A percentile compares a stretch with the other conserved stretches of the same genome.
phyloP scores from a whole-genome alignment of 53 echinoderm and acorn worm species.

The Astropecten irregularis region DNA sequence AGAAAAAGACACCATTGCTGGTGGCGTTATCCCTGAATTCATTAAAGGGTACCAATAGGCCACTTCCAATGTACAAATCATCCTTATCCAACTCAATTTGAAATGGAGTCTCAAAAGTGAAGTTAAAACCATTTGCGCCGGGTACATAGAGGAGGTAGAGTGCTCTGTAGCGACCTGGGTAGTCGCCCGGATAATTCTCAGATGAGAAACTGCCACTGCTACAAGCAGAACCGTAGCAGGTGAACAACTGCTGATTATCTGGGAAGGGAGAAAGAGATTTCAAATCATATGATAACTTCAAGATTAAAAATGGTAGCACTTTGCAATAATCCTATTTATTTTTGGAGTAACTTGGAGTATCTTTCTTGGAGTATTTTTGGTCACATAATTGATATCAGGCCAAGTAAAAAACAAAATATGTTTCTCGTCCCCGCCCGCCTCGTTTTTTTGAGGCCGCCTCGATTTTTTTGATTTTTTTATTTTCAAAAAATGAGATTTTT shows the following conservation, averaged over 20 bases:
- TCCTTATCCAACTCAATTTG: conserved; percentile 76
- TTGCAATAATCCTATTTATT: background rate
- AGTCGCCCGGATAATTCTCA: conserved; percentile 61
- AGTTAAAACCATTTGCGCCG: conserved; percentile 62
- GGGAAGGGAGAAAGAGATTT: background rate
- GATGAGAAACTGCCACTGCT: conserved; percentile 49
- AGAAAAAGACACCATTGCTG: conserved; percentile 32
- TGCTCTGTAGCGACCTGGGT: conserved; percentile 66
- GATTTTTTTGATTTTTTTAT: no score
- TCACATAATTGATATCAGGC: no score
- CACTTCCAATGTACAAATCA: conserved; percentile 79
- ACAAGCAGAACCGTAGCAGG: conserved; percentile 78
- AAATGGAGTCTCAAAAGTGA: conserved; percentile 66
- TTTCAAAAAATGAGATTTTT: no score
- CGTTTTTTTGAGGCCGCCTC: no score
- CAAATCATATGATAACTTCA: no score
- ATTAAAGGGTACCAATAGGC: background rate
- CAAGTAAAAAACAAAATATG: no score
- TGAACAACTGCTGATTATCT: conserved; percentile 64
- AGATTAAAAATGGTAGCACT: background rate
- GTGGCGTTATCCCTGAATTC: background rate
- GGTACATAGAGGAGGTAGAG: conserved; percentile 84
- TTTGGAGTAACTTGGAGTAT: background rate
- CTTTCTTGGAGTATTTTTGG: no score
- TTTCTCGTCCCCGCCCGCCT: no score